Conservation (phyloP, 2,113 vertebrate species). For the Gnathonemus longibarbis region DNA sequence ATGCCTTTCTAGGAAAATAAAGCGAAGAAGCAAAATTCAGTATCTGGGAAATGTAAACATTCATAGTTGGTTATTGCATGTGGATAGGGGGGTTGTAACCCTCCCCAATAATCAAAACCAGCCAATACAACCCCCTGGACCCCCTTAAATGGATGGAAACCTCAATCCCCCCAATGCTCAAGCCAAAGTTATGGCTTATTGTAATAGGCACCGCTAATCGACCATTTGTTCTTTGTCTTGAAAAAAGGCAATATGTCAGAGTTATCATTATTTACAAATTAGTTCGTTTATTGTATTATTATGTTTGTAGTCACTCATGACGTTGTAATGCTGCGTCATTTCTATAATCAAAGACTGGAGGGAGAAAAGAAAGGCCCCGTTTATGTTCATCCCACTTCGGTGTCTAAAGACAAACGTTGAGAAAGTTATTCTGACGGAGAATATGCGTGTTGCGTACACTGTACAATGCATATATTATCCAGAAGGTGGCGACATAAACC, state of each 20-base stretch:
- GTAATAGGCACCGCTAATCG: neutral
- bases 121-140: too few species aligned
- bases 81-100: too few species aligned
- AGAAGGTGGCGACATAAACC: constrained; percentile 37
- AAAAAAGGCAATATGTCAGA: neutral
- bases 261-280: neutral
- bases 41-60: neutral
- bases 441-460: neutral
- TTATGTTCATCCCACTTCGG: neutral
- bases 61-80: neutral
- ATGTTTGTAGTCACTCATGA: neutral
- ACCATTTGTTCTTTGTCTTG: neutral
- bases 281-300: neutral
- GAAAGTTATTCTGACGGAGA: neutral
- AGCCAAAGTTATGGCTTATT: neutral
- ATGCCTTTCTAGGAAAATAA: neutral
- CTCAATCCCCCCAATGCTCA: too few species aligned
- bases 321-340: neutral
- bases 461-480: neutral
- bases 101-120: too few species aligned
- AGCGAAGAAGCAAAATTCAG: neutral
- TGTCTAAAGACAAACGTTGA: neutral
- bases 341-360: neutral
- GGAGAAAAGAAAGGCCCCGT: neutral
- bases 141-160: too few species aligned